Conservation (phyloP, 2,888 invertebrate species). For the Melitaea athalia region DNA sequence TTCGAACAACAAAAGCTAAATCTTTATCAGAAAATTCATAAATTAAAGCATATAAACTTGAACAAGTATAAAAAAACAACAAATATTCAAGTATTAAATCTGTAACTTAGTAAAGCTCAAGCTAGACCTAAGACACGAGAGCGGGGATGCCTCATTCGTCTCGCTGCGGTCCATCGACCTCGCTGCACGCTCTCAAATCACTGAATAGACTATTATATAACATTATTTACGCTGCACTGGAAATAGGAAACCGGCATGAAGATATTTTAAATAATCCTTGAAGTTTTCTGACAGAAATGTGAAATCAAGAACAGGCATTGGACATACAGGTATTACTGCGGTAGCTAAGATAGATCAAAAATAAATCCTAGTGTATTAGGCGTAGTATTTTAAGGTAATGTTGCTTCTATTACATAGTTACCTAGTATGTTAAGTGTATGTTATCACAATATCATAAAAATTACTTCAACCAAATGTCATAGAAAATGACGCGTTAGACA, state of each 20-base stretch:
- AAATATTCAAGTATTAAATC: constrained; percentile 3
- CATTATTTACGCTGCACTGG: constrained; percentile 27
- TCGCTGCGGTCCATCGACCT: constrained; percentile 31
- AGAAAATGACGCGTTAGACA: constrained; percentile 11
- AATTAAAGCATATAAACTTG: neutral
- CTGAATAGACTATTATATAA: constrained; percentile 29
- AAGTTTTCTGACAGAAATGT: neutral
- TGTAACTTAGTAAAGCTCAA: constrained; percentile 5
- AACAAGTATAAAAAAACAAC: neutral
- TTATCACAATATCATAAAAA: neutral
- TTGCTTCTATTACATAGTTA: neutral
- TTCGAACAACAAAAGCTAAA: too few species aligned
- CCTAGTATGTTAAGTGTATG: too few species aligned
- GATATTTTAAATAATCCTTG: neutral
- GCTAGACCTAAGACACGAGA: constrained; percentile 23
- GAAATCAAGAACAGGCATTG: neutral
- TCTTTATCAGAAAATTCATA: neutral
- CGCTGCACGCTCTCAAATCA: constrained; percentile 24
- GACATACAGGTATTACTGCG: too few species aligned
- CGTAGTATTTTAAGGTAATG: neutral
- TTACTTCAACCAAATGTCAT: neutral
- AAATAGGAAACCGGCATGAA: constrained; percentile 7
- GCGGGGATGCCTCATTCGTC: constrained; percentile 30
- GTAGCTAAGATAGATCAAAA: too few species aligned
- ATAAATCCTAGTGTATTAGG: too few species aligned